Percentiles rank a stretch among this genome's conserved stretches.
These are phyloP conservation scores for Porites lutea DNA, from an alignment of 64 coral and sea anemone species.

Conservation along the genomic window DNA sequence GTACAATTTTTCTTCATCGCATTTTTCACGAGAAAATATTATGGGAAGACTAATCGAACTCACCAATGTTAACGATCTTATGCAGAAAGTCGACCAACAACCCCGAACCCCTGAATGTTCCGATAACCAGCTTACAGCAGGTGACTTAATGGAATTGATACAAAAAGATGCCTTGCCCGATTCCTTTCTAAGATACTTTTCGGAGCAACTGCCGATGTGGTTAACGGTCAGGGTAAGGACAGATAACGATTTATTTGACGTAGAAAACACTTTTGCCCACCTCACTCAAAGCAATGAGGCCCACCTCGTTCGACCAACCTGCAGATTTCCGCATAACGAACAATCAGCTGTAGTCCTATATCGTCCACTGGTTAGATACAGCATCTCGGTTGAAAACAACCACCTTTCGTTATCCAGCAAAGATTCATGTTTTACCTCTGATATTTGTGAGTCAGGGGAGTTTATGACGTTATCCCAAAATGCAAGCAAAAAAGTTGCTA, in stretches of 20 bases:
- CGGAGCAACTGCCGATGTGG: constrained; percentile 26
- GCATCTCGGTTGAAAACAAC: not conserved
- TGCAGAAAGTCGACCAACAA: not conserved
- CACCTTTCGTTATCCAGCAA: not conserved
- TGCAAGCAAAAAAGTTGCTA: not conserved
- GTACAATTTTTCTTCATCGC: not conserved
- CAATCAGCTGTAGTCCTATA: constrained; percentile 2
- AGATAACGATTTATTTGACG: constrained; percentile 23
- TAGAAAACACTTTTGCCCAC: constrained; percentile 1
- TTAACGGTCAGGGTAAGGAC: not conserved
- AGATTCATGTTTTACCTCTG: constrained; percentile 39
- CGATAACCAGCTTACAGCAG: not conserved
- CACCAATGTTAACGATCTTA: not conserved
- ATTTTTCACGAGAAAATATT: not conserved
- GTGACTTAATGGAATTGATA: constrained; percentile 32
- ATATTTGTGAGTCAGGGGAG: constrained; percentile 1
- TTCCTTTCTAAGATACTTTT: constrained; percentile 15
- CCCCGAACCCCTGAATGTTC: not conserved
- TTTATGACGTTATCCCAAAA: constrained; percentile 1
- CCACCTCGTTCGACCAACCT: not conserved
- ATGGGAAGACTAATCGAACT: not conserved
- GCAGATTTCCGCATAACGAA: not conserved
- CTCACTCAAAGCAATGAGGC: not conserved
- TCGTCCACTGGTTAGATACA: constrained; percentile 30
- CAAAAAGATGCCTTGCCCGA: constrained; percentile 42